Percentiles rank a stretch among this genome's conserved stretches.
Evolutionary conservation across 2,888 invertebrate genomes (phyloP).

Genomic region (Pandemis cinnamomeana): DNA sequence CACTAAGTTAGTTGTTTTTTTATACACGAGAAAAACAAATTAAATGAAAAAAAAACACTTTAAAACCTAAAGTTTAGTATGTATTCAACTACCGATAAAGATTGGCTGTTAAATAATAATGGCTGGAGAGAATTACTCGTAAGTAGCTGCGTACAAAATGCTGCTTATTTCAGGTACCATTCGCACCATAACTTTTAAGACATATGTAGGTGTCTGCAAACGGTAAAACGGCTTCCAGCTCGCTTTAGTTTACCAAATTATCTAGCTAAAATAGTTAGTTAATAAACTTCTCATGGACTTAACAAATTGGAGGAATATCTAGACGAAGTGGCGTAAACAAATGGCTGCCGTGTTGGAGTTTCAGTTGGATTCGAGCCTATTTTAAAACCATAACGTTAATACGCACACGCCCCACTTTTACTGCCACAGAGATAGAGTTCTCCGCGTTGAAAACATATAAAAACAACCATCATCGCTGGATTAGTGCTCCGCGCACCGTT

Average conservation of each 20-base stretch:
- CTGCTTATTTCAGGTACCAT: neutral
- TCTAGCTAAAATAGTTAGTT: neutral
- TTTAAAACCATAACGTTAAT: conserved; percentile 26
- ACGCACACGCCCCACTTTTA: conserved; percentile 15
- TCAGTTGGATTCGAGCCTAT: conserved; percentile 13
- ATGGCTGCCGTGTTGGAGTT: conserved; percentile 8
- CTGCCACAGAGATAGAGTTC: conserved; percentile 9
- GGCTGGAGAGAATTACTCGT: neutral
- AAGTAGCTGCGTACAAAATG: neutral
- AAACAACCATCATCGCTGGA: conserved; percentile 14
- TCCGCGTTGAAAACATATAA: conserved; percentile 13
- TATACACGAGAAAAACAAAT: no score
- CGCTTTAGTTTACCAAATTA: conserved; percentile 4
- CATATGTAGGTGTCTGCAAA: neutral
- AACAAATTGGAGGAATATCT: conserved; percentile 7
- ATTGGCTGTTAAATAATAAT: neutral
- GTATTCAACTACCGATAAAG: conserved; percentile 12
- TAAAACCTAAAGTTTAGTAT: conserved; percentile 1
- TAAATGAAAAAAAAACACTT: neutral
- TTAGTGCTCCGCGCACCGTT: conserved; percentile 3
- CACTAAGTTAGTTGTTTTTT: no score
- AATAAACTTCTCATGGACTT: conserved; percentile 8
- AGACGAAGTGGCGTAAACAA: conserved; percentile 10
- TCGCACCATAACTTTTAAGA: neutral
- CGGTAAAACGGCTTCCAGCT: neutral